Evolutionary conservation across 2,113 vertebrate genomes (phyloP).

Genomic region (Silurus asotus): DNA sequence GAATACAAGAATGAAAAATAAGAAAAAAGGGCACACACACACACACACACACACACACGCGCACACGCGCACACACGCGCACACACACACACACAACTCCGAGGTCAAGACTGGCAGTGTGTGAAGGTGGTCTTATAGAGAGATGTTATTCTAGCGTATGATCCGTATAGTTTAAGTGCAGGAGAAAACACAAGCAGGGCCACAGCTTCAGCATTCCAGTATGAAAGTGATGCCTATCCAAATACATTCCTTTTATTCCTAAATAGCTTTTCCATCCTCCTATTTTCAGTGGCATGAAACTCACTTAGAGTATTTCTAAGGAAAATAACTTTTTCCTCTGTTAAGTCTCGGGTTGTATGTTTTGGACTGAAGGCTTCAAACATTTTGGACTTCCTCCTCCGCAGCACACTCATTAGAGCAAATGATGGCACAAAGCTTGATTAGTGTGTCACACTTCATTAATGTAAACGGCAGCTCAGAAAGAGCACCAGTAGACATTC

Average conservation of each 20-base stretch:
- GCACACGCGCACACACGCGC: background rate
- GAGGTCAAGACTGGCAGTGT: background rate
- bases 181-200: background rate
- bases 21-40: background rate
- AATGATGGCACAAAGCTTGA: constrained; percentile 16
- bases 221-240: constrained; percentile 27
- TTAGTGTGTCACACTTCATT: background rate
- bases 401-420: constrained; percentile 17
- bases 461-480: background rate
- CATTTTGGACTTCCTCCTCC: background rate
- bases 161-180: background rate
- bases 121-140: background rate
- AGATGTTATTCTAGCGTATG: background rate
- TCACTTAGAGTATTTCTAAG: constrained; percentile 28
- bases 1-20: background rate
- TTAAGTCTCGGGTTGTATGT: constrained; percentile 13
- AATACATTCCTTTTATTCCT: constrained; percentile 47
- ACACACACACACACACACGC: background rate
- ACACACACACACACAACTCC: background rate
- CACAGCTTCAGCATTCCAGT: constrained; percentile 22
- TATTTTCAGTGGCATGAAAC: constrained; percentile 51
- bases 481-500: background rate
- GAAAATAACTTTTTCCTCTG: constrained; percentile 33
- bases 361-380: constrained; percentile 11
- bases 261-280: constrained; percentile 54